These are phyloP conservation scores for Lepidochrysops patricia DNA, from an alignment of 2,888 invertebrate genomes.

Conservation along the genomic window DNA sequence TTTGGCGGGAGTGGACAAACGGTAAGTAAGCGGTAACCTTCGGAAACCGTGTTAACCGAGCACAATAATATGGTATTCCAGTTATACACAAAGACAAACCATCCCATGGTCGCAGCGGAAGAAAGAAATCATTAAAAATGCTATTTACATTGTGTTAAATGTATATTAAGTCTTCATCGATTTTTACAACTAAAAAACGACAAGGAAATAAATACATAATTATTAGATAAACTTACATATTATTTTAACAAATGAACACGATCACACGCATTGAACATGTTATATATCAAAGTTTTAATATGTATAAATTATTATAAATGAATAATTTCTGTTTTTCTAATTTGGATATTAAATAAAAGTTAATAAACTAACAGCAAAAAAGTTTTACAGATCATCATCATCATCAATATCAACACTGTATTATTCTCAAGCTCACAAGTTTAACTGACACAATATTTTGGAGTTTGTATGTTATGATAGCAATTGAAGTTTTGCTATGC, in stretches of 20 bases:
- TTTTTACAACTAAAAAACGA: conserved; percentile 13
- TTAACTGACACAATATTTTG: too few species aligned
- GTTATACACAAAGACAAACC: too few species aligned
- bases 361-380: background rate
- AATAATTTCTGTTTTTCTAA: background rate
- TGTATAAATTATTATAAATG: background rate
- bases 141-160: background rate
- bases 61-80: too few species aligned
- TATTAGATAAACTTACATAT: background rate
- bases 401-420: background rate
- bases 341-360: background rate
- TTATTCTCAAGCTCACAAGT: background rate
- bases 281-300: background rate
- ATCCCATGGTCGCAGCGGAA: too few species aligned
- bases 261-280: background rate
- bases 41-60: too few species aligned
- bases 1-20: too few species aligned
- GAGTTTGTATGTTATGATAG: too few species aligned
- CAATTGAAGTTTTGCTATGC: background rate
- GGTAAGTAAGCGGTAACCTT: too few species aligned
- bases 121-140: background rate
- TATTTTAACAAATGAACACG: background rate
- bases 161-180: conserved; percentile 12
- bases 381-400: background rate
- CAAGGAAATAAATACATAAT: conserved; percentile 6